These are phyloP conservation scores for Terrapene triunguis DNA, from an alignment of 2,113 vertebrate genomes.

Conservation along the genomic window DNA sequence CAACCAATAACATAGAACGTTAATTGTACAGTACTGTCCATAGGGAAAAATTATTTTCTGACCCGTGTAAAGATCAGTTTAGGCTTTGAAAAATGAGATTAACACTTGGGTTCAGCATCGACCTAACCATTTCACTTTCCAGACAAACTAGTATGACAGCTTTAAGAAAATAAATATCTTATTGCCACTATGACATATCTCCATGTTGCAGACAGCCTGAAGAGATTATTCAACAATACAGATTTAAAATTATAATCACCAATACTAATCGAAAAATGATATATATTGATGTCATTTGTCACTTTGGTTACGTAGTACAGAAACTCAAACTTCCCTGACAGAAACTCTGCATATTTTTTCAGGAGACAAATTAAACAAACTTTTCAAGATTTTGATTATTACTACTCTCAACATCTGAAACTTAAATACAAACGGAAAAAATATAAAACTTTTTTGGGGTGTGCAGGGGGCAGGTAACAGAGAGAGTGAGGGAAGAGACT, in stretches of 20 bases:
- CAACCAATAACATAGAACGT: neutral
- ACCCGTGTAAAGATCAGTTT: neutral
- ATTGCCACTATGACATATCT: neutral
- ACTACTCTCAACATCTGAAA: neutral
- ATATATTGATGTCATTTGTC: neutral
- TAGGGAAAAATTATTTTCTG: neutral
- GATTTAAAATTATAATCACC: neutral
- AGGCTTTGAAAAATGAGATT: constrained; percentile 2
- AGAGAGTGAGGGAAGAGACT: constrained; percentile 21
- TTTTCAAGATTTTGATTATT: neutral
- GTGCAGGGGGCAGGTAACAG: neutral
- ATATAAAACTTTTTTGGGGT: neutral
- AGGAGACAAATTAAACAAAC: neutral
- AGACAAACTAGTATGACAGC: neutral
- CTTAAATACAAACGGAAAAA: neutral
- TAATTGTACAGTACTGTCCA: neutral
- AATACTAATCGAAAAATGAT: neutral
- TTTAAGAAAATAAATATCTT: neutral
- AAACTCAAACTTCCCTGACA: neutral
- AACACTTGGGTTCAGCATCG: neutral
- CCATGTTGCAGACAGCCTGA: neutral
- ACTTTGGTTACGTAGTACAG: neutral
- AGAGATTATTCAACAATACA: neutral
- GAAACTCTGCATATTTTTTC: neutral
- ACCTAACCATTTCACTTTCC: neutral